phyloP scores from a whole-genome alignment of 1,140 invertebrate species.

The Aphelenchoides fujianensis region DNA sequence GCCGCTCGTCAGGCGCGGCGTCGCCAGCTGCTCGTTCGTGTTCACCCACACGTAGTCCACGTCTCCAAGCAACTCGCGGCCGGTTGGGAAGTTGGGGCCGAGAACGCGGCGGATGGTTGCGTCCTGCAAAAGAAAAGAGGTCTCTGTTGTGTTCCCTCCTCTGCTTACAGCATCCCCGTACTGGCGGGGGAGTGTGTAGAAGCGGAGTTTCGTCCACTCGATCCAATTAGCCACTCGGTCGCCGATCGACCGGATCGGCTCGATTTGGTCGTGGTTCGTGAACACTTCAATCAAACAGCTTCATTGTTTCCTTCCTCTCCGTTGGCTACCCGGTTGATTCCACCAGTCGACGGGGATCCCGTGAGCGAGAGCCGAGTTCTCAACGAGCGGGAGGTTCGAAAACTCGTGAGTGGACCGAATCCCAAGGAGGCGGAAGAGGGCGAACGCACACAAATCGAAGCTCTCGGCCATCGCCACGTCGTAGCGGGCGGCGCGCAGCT shows the following conservation, averaged over 20 bases:
- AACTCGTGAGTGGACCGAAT: not conserved
- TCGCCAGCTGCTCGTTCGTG: not conserved
- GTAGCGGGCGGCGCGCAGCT: not conserved
- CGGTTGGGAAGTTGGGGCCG: not conserved
- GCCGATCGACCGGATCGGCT: not conserved
- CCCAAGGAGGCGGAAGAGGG: constrained; percentile 5
- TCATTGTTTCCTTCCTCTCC: not conserved
- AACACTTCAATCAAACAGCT: not conserved
- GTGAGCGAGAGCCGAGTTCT: not conserved
- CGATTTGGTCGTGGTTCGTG: not conserved
- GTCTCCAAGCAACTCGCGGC: not conserved
- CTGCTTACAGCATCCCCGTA: not conserved
- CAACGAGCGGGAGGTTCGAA: not conserved
- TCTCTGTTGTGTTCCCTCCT: not conserved
- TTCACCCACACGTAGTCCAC: constrained; percentile 2
- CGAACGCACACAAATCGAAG: constrained; percentile 1
- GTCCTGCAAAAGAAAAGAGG: not conserved
- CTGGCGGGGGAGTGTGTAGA: not conserved
- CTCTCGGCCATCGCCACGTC: constrained; percentile 1
- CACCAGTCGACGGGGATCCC: not conserved
- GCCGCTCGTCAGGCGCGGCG: not conserved
- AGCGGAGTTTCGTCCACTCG: not conserved
- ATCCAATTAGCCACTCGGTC: not conserved
- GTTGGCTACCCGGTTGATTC: not conserved
- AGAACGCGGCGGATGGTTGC: not conserved